A percentile compares a stretch with the other conserved stretches of the same genome.
Conservation (phyloP, 2,797 vertebrate species). For the Craterocephalus amniculus region DNA sequence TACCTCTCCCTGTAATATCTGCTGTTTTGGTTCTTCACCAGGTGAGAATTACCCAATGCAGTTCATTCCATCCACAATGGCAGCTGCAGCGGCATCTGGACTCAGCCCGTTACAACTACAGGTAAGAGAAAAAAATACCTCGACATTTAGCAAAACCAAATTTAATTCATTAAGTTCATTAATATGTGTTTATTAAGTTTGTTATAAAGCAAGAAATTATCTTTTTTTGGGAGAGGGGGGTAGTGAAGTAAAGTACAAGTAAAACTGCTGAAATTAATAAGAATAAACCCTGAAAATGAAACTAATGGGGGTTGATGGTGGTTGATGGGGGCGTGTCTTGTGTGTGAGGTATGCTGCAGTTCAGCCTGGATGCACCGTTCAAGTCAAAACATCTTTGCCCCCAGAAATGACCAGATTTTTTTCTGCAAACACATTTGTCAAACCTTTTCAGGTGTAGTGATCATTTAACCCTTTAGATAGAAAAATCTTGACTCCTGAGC, state of each 20-base stretch:
- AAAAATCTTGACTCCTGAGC: neutral
- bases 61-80: slow-evolving; percentile 99
- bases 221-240: neutral
- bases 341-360: slow-evolving; percentile 5
- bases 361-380: slow-evolving; percentile 9
- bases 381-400: neutral
- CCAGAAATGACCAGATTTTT: neutral
- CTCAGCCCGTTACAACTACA: slow-evolving; percentile 99
- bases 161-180: neutral
- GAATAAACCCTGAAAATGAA: neutral
- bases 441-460: neutral
- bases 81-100: slow-evolving; percentile 97
- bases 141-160: neutral
- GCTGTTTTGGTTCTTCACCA: slow-evolving; percentile 82
- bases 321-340: neutral
- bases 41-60: slow-evolving; percentile 99
- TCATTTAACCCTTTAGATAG: neutral
- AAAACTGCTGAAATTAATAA: neutral
- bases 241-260: neutral
- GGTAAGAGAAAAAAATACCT: slow-evolving; percentile 69
- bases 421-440: neutral
- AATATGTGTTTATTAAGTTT: neutral
- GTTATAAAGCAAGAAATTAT: neutral
- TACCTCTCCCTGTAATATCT: slow-evolving; percentile 81
- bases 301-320: slow-evolving; percentile 6